Evolutionary conservation across 2,113 vertebrate species (phyloP).

Genomic region (Edolisoma coerulescens): DNA sequence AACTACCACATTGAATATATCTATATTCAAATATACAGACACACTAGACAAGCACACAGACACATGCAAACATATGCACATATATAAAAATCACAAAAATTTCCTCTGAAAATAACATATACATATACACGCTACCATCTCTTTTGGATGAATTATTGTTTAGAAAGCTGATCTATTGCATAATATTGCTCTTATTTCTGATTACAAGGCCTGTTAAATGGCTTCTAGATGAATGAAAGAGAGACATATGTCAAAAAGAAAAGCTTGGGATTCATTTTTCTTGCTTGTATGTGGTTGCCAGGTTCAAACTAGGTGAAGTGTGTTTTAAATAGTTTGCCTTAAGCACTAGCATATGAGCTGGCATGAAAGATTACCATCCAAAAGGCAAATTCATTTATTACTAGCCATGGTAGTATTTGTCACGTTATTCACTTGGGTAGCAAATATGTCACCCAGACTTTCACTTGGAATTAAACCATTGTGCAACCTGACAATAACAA

Average conservation of each 20-base stretch:
- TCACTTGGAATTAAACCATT: constrained; percentile 66
- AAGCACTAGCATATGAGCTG: constrained; percentile 44
- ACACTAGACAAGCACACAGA: background rate
- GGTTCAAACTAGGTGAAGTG: constrained; percentile 32
- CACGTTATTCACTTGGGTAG: constrained; percentile 58
- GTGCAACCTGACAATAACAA: constrained; percentile 57
- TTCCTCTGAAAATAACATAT: background rate
- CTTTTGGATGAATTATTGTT: constrained; percentile 1
- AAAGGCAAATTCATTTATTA: constrained; percentile 33
- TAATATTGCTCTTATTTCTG: background rate
- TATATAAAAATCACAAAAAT: background rate
- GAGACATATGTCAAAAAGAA: background rate
- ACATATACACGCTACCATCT: background rate
- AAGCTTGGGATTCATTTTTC: background rate
- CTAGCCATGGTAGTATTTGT: constrained; percentile 53
- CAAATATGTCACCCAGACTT: constrained; percentile 67
- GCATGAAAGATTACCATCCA: constrained; percentile 30
- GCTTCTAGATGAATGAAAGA: background rate
- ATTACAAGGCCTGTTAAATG: background rate
- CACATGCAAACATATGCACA: background rate
- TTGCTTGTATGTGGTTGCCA: background rate
- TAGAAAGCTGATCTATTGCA: background rate
- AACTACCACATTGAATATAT: background rate
- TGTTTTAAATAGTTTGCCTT: constrained; percentile 51
- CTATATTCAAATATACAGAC: background rate